Percentiles rank a stretch among this genome's conserved stretches.
phyloP scores from a whole-genome alignment of 1,140 invertebrate species.

The Asobara japonica region DNA sequence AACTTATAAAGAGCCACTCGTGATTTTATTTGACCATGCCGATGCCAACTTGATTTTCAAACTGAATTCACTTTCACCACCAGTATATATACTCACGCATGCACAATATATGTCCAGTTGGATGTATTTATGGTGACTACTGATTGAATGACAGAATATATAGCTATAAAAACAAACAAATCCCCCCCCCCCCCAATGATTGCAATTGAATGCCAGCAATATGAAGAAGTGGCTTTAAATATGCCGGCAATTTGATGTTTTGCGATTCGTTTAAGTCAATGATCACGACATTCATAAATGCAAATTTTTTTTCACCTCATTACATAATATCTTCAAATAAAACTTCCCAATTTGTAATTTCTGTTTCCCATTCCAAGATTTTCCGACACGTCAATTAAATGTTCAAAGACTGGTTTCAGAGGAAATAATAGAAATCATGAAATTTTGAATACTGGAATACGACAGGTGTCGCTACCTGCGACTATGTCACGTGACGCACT shows the following conservation, averaged over 20 bases:
- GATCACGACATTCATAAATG: slow-evolving; percentile 56
- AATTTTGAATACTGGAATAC: not conserved
- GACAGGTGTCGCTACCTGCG: no score
- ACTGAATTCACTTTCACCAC: slow-evolving; percentile 41
- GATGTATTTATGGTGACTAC: slow-evolving; percentile 35
- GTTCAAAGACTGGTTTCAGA: no score
- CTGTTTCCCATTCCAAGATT: no score
- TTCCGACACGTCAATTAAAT: no score
- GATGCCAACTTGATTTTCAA: slow-evolving; percentile 40
- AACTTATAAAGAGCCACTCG: slow-evolving; percentile 43
- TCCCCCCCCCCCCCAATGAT: no score
- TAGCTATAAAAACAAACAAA: slow-evolving; percentile 3
- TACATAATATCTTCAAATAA: not conserved
- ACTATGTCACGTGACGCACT: no score
- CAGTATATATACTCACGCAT: slow-evolving; percentile 9
- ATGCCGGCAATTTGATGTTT: slow-evolving; percentile 48
- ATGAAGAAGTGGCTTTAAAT: slow-evolving; percentile 63
- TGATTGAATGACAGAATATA: slow-evolving; percentile 20
- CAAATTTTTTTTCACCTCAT: slow-evolving; percentile 51
- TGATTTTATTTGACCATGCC: slow-evolving; percentile 41
- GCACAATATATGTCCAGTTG: slow-evolving; percentile 9
- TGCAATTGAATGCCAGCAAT: not conserved
- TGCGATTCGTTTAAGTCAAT: slow-evolving; percentile 54
- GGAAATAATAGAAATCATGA: not conserved
- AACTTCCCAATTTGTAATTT: no score